A percentile compares a stretch with the other conserved stretches of the same genome.
phyloP scores from a whole-genome alignment of 2,113 vertebrate genomes.

The Triplophysa tibetana region DNA sequence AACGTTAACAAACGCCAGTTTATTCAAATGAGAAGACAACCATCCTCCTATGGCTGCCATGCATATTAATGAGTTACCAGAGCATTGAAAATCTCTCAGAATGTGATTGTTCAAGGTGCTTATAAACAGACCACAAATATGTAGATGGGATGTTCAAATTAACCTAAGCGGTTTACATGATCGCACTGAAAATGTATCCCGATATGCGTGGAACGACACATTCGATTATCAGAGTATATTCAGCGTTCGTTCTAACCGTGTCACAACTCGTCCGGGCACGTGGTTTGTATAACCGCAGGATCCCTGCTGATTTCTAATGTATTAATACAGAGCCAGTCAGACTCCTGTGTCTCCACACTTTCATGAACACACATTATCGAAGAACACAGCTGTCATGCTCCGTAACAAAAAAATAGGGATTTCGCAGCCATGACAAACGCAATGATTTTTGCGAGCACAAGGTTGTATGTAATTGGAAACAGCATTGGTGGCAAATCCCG shows the following conservation, averaged over 20 bases:
- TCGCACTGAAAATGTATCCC: not conserved
- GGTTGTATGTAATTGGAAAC: not conserved
- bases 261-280: not conserved
- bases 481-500: not conserved
- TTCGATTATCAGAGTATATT: not conserved
- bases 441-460: not conserved
- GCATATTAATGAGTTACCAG: slow-evolving; percentile 23
- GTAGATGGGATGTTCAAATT: not conserved
- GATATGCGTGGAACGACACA: not conserved
- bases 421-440: not conserved
- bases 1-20: not conserved
- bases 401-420: not conserved
- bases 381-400: slow-evolving; percentile 5
- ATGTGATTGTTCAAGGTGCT: not conserved
- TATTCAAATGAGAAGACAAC: slow-evolving; percentile 7
- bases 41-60: not conserved
- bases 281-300: not conserved
- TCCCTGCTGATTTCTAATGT: not conserved
- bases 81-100: not conserved
- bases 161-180: not conserved
- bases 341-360: not conserved
- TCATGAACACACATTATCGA: not conserved
- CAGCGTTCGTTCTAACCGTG: not conserved
- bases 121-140: not conserved
- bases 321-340: slow-evolving; percentile 10